Conservation (phyloP, 2,797 vertebrate species). For the Phaenicophaeus curvirostris region DNA sequence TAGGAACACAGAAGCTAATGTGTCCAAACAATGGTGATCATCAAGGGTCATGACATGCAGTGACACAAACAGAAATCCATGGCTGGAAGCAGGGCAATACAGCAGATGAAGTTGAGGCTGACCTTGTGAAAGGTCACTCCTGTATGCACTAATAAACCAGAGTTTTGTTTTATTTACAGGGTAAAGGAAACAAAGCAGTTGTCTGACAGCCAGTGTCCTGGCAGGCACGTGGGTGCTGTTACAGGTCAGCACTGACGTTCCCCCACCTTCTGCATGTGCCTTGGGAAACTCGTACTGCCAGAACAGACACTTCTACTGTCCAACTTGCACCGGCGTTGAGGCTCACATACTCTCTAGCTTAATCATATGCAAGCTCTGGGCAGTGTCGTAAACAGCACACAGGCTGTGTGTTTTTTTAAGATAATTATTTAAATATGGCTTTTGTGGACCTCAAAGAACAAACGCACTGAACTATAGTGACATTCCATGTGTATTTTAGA, state of each 20-base stretch:
- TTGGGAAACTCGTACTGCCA: neutral
- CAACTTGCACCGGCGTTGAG: fast-evolving
- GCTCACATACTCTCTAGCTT: fast-evolving
- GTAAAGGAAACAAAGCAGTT: neutral
- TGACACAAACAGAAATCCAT: neutral
- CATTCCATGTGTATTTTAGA: neutral
- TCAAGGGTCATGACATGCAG: neutral
- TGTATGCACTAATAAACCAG: neutral
- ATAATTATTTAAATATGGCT: neutral
- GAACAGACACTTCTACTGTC: fast-evolving
- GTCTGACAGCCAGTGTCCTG: neutral
- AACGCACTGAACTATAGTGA: neutral
- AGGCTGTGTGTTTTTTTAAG: neutral
- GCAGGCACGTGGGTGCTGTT: neutral
- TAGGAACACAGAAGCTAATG: neutral
- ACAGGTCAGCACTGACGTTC: neutral
- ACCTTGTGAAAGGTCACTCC: neutral
- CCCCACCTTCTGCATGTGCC: neutral
- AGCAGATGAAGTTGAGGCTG: neutral
- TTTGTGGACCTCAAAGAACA: neutral
- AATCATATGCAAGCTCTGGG: neutral
- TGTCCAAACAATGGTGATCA: no score
- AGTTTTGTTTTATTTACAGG: neutral
- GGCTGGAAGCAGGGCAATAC: neutral
- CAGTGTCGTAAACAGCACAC: neutral